Evolutionary conservation across 2,888 invertebrate genomes (phyloP).

Genomic region (Chrysopilus asiliformis): DNA sequence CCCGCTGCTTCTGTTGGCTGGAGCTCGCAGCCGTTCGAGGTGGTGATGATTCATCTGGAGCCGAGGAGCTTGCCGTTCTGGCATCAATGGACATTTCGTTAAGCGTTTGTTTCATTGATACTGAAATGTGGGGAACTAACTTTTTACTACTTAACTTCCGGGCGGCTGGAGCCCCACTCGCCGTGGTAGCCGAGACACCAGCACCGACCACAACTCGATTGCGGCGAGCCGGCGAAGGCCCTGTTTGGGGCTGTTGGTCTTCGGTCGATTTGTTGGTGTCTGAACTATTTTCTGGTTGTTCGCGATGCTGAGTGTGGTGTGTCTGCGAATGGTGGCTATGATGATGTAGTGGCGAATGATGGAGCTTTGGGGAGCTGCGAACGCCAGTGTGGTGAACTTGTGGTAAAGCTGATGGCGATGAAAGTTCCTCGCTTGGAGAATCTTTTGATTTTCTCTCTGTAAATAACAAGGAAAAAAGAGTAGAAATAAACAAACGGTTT

Average conservation of each 20-base stretch:
- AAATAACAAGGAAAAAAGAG: conserved; percentile 1
- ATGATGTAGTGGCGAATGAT: too few species aligned
- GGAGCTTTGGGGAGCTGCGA: conserved; percentile 7
- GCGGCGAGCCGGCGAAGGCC: conserved; percentile 5
- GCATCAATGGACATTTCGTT: conserved; percentile 21
- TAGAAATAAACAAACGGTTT: not conserved
- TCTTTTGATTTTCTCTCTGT: conserved; percentile 9
- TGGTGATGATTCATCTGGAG: conserved; percentile 16
- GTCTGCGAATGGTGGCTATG: too few species aligned
- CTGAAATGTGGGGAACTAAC: conserved; percentile 24
- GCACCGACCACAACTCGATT: too few species aligned
- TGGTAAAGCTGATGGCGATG: not conserved
- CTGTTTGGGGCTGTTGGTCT: not conserved
- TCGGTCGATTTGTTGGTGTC: conserved; percentile 7
- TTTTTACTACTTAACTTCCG: conserved; percentile 15
- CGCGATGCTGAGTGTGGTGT: not conserved
- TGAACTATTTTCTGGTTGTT: conserved; percentile 1
- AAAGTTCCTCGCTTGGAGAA: conserved; percentile 4
- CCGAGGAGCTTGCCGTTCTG: conserved; percentile 11
- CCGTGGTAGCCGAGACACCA: conserved; percentile 7
- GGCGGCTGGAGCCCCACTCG: conserved; percentile 8
- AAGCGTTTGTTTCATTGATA: conserved; percentile 31
- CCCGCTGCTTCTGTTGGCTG: conserved; percentile 10
- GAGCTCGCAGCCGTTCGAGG: conserved; percentile 5
- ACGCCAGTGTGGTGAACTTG: conserved; percentile 4